Conservation (phyloP, 2,797 vertebrate genomes). For the Paedocypris micromegethes region DNA sequence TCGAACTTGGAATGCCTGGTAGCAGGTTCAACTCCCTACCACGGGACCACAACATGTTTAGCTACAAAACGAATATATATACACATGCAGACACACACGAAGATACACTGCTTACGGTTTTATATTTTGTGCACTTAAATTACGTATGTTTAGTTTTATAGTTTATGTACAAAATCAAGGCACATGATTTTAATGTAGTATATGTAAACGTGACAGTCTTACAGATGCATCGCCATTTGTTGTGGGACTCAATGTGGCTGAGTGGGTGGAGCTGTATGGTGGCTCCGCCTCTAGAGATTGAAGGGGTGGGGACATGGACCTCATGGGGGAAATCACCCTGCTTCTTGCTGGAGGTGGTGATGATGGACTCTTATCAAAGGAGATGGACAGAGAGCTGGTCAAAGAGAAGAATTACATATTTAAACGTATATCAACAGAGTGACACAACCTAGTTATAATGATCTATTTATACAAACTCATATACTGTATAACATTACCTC, state of each 20-base stretch:
- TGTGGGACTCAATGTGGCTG: slow-evolving; percentile 39
- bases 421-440: slow-evolving; percentile 6
- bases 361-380: slow-evolving; percentile 61
- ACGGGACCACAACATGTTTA: too few relatives aligned
- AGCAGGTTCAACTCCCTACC: too few relatives aligned
- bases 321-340: slow-evolving; percentile 56
- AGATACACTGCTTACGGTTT: too few relatives aligned
- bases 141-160: too few relatives aligned
- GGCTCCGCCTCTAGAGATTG: slow-evolving; percentile 47
- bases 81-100: too few relatives aligned
- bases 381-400: slow-evolving; percentile 60
- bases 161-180: not conserved
- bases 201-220: slow-evolving; percentile 2
- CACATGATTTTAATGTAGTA: not conserved
- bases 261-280: slow-evolving; percentile 50
- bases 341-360: slow-evolving; percentile 41
- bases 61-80: too few relatives aligned
- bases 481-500: slow-evolving; percentile 55
- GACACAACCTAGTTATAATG: not conserved
- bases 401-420: slow-evolving; percentile 24
- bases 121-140: too few relatives aligned
- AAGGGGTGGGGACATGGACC: slow-evolving; percentile 50
- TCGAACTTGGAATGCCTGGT: too few relatives aligned
- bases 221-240: slow-evolving; percentile 58
- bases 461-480: not conserved